Conservation (phyloP, 1,140 invertebrate species). For the Dufourea novaeangliae region DNA sequence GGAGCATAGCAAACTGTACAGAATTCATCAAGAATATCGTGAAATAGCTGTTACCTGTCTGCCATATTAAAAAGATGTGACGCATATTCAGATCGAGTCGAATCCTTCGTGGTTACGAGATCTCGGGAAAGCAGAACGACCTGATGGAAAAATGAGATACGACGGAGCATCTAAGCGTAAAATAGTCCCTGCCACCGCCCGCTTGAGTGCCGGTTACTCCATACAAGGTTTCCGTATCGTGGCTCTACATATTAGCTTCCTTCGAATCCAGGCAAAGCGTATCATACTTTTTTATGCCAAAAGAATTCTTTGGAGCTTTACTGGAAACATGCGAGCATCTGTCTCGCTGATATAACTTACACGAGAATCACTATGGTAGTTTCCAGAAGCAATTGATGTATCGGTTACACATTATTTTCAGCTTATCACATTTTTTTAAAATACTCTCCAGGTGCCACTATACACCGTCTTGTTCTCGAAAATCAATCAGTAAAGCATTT, state of each 20-base stretch:
- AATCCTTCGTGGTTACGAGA: constrained; percentile 57
- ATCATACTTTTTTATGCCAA: constrained; percentile 8
- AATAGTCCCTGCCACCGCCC: constrained; percentile 67
- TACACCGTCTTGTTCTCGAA: too few species aligned
- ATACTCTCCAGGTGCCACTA: too few species aligned
- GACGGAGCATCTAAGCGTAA: constrained; percentile 77
- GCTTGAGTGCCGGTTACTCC: constrained; percentile 31
- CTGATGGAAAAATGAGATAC: constrained; percentile 76
- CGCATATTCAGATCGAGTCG: constrained; percentile 22
- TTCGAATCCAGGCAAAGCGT: constrained; percentile 12
- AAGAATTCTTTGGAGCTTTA: constrained; percentile 1
- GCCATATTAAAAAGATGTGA: constrained; percentile 12
- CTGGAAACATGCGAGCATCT: background rate
- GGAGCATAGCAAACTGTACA: background rate
- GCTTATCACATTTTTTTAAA: too few species aligned
- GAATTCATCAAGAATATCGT: constrained; percentile 8
- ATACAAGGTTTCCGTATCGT: constrained; percentile 16
- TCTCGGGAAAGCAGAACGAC: constrained; percentile 51
- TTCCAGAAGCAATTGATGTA: too few species aligned
- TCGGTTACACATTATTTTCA: too few species aligned
- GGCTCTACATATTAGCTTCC: constrained; percentile 31
- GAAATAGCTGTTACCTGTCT: constrained; percentile 36
- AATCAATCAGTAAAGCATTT: too few species aligned
- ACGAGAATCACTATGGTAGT: too few species aligned
- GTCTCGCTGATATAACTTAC: too few species aligned